These are phyloP conservation scores for Mesocricetus auratus DNA, from an alignment of 2,113 vertebrate genomes.

Conservation along the genomic window DNA sequence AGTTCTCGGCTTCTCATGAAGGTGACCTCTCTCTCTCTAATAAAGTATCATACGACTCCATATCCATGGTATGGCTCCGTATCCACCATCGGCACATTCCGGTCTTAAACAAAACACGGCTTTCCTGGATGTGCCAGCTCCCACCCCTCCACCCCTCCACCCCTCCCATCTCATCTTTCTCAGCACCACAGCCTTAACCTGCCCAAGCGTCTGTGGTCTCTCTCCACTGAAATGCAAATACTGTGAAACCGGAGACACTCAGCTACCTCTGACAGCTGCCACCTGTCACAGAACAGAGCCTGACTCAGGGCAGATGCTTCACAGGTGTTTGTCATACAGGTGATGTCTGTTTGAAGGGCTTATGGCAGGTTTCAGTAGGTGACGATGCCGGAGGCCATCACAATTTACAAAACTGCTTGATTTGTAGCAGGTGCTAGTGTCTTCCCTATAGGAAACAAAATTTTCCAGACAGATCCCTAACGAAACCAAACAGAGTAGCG, in stretches of 20 bases:
- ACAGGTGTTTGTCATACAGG: background rate
- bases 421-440: background rate
- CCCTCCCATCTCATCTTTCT: background rate
- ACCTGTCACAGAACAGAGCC: background rate
- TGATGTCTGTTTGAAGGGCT: constrained; percentile 16
- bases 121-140: background rate
- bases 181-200: background rate
- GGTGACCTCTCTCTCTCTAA: too few species aligned
- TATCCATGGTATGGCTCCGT: too few species aligned
- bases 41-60: too few species aligned
- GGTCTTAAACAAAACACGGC: background rate
- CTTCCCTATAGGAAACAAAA: background rate
- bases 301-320: background rate
- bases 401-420: background rate
- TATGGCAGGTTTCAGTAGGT: background rate
- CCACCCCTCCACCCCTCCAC: background rate
- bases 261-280: background rate
- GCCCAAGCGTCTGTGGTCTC: background rate
- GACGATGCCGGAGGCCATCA: background rate
- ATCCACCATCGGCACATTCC: too few species aligned
- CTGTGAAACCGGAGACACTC: background rate
- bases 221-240: background rate
- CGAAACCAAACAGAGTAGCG: background rate
- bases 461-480: background rate
- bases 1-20: too few species aligned